Base-by-base conservation (phyloP, 1,140 invertebrate species). In the Dendroctonus ponderosae region DNA sequence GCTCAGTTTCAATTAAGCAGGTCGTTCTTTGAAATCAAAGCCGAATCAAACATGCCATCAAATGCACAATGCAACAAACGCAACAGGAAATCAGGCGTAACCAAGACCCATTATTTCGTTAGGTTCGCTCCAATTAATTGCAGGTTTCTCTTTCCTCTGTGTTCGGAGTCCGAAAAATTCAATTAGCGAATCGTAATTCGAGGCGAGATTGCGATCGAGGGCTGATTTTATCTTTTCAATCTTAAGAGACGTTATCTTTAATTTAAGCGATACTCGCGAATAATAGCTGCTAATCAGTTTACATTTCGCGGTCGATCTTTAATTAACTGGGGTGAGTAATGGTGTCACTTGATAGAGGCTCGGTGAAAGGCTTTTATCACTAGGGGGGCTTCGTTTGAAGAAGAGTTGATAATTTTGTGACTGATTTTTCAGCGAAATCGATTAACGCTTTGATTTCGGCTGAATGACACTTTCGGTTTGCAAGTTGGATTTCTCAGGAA, bases 91-190 rank as follows among this genome's bases (percentile, higher is more conserved):
- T 50, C 48, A 50, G 26, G 48, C 48, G 48, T 50, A 14, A 14
- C 48, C 48, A 50, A 56, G 40, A 41, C 41, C 62, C 52, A 64
- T 64, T 64, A 64, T 64, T 64, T 64, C 50, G 41, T 62, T 62
- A 62, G 60, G 42, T 50, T 62, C 38, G 62, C 63, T 58, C 46
- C 63, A 58, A 59, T 66, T 66, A 66, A 66, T 66, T 66, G 63
- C 63, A 44, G 54, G 63, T 58, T 51, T 66, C 53, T 66, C 39
- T 56, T 39, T 53, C 50, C 43, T 44, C 14, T 40, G 43, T 46
- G 63, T 51, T 40, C 52, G 44, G 63, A 42, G 26, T 12, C 44
- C 63, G 63, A 66, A 66, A 66, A 66, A 66, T 66, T 66, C 54
- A 66, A 66, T 66, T 66, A 66, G 54, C 63, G 40, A 57, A 42